Evolutionary conservation across 2,113 vertebrate species (phyloP), one percentile per base, ranked within the genome.

Genomic region (Phalacrocorax aristotelis): DNA sequence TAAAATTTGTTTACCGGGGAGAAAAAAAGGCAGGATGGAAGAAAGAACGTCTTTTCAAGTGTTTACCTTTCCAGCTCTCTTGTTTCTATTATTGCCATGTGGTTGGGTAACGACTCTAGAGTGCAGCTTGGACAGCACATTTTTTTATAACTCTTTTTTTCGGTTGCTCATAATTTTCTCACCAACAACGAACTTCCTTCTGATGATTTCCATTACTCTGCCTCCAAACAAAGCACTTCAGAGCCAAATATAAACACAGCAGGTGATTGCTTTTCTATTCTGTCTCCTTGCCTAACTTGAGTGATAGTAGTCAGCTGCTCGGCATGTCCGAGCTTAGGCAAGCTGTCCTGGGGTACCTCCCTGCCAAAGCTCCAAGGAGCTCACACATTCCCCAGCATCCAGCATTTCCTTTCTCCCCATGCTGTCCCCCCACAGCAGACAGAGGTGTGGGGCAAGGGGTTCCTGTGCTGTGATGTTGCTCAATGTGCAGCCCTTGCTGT

Each of bases 1-100:
- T 96, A 93, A 95, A 89, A 90, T 96, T 72, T 98, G 90, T 97
- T 98, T 97, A 96, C 92, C 38, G 46, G 23, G 75, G 52, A 86
- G 38, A 7, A 54, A 30, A 57, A 72, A 61, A 84, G 48, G 55
- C 86, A 96, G 76, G 30, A 84, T 36, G 65, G 91, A 92, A 95
- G 94, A 66, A 70, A 79, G n/a, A 76, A 76, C 0, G 2, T 76
- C 77, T 95, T 78, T 90, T 92, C 87, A 96, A 89, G 89, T 96
- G 97, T 97, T 98, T 97, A 95, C 96, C 93, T 93, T 89, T 74
- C 85, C 93, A 94, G 34, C 55, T 81, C 69, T 85, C 62, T 65
- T 94, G 74, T 94, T 96, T 97, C 95, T 95, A 68, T 96, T 97
- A 79, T 96, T 97, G 80, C 42, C 66, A 29, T 64, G 78, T 70